A percentile compares a stretch with the other conserved stretches of the same genome.
These are phyloP conservation scores for Betta splendens DNA, from an alignment of 2,797 vertebrate species.

Conservation along the genomic window DNA sequence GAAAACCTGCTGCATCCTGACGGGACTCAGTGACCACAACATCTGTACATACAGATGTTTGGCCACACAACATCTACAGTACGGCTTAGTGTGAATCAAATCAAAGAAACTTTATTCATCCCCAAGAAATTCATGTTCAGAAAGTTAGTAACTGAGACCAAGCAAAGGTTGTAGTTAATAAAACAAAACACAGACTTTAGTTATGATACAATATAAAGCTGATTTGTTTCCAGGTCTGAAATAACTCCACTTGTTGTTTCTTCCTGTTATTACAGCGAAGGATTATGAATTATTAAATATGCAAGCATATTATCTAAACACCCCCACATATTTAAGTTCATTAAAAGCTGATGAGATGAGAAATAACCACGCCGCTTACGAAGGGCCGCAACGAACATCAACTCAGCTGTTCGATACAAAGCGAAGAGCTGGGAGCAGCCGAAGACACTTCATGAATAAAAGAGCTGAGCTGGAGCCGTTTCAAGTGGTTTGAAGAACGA, in stretches of 20 bases:
- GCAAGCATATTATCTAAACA: background rate
- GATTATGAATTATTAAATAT: constrained; percentile 25
- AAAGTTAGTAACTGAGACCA: no score
- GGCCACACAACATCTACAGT: no score
- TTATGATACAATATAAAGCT: no score
- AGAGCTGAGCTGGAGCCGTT: background rate
- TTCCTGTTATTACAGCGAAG: background rate
- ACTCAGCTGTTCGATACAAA: background rate
- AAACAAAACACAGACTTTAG: no score
- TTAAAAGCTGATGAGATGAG: background rate
- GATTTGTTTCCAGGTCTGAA: background rate
- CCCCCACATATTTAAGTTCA: background rate
- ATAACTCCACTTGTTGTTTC: background rate
- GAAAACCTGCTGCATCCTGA: no score
- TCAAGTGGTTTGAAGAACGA: background rate
- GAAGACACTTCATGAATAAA: background rate
- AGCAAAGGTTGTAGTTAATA: no score
- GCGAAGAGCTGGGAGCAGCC: background rate
- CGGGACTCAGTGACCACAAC: no score
- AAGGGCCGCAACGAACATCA: background rate
- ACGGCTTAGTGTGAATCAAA: no score
- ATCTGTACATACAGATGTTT: no score
- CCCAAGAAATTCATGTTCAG: no score
- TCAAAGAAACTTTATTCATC: no score
- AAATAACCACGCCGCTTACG: background rate